A percentile compares a stretch with the other conserved stretches of the same genome.
Conservation (phyloP, 53 echinoderm and acorn worm species). For the Zoroaster sp. region DNA sequence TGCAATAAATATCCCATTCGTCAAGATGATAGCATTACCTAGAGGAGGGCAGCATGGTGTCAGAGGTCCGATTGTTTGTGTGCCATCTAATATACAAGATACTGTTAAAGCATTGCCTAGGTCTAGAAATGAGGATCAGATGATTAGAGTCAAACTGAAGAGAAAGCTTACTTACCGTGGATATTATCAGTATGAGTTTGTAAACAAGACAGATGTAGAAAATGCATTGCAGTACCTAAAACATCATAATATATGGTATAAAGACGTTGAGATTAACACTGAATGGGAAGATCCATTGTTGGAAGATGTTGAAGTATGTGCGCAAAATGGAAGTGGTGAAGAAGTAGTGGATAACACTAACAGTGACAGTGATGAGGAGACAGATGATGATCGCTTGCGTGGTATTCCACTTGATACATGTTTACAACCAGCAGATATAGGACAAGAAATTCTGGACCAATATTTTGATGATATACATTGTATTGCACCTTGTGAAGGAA, state of each 20-base stretch:
- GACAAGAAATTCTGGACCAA: too few species aligned
- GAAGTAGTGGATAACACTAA: not conserved
- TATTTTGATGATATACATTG: too few species aligned
- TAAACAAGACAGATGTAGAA: conserved; percentile 47
- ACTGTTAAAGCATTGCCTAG: not conserved
- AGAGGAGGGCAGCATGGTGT: conserved; percentile 6
- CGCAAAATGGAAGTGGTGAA: not conserved
- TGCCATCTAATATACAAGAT: not conserved
- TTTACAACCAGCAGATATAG: too few species aligned
- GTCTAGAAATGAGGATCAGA: not conserved
- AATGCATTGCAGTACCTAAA: conserved; percentile 60
- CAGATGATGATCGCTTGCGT: conserved; percentile 24
- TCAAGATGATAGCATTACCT: conserved; percentile 1
- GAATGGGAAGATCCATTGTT: conserved; percentile 44
- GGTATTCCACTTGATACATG: too few species aligned
- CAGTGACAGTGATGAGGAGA: conserved; percentile 22
- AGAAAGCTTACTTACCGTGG: conserved; percentile 67
- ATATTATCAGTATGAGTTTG: conserved; percentile 68
- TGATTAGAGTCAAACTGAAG: conserved; percentile 61
- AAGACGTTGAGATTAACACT: conserved; percentile 20
- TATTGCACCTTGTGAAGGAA: conserved; percentile 76
- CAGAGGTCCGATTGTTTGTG: not conserved
- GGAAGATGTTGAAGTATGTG: conserved; percentile 5
- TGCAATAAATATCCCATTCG: conserved; percentile 45
- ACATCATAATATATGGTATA: conserved; percentile 48